Base-by-base conservation (phyloP, 2,888 invertebrate genomes). In the Malachius bipustulatus region DNA sequence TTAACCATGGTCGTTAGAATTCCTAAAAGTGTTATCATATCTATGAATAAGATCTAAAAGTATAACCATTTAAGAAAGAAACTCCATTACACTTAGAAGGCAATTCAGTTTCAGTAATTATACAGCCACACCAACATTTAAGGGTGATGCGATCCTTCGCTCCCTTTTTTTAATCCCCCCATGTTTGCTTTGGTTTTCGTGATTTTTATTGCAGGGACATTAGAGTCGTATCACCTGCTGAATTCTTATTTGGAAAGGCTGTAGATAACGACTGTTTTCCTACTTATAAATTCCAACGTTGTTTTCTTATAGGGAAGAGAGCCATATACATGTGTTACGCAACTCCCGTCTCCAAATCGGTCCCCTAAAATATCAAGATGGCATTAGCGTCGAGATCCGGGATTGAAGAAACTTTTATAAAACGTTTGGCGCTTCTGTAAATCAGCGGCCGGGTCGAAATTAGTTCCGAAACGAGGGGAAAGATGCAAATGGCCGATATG, bases 401-500 rank as follows among this genome's bases (percentile, higher is more conserved):
- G 40, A 45, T 45, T 35, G 40, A 45, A 45, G 37, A 37, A 46
- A 42, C 35, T 37, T 37, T 36, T 26, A 39, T 40, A 32, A 35
- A 40, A 35, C 48, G 48, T 41, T 53, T 52, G 46, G 44, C 48
- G 47, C 43, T 34, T 38, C 42, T 36, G 43, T 52, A 54, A 54
- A 54, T 54, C 52, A 51, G 43, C 40, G 42, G 46, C 45, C 48
- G 41, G 45, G 47, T 41, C 43, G 48, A 47, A 51, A 54, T 52
- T 50, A 51, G 49, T 51, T 52, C 50, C 44, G 32, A 37, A 47
- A 48, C 10, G 47, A 8, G 6, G 6, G 6, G 24, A 19, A n/a
- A 19, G 50, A 48, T 49, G 50, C 49, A 49, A 50, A 51, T 49
- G 46, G 53, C 52, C 50, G 51, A 51, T 51, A 51, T 47, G 50